phyloP scores from a whole-genome alignment of 2,888 invertebrate species.

The Criorhina ranunculi region DNA sequence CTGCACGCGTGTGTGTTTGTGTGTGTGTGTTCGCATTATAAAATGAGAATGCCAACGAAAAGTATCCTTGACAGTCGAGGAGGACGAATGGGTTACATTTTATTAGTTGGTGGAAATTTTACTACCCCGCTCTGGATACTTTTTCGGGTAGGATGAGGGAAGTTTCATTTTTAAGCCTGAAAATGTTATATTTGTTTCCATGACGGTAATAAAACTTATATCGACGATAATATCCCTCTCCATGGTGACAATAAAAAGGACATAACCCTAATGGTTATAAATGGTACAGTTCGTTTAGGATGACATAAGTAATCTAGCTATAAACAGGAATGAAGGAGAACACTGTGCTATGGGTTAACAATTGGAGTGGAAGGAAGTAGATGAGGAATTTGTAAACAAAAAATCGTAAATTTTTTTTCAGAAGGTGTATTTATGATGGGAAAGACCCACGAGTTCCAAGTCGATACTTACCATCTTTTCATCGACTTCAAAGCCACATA shows the following conservation, averaged over 20 bases:
- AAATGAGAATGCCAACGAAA: constrained; percentile 15
- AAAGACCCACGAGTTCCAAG: no score
- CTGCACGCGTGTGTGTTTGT: not conserved
- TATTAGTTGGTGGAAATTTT: constrained; percentile 26
- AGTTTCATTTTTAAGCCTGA: not conserved
- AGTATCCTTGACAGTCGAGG: not conserved
- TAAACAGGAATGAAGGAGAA: not conserved
- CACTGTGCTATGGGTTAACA: not conserved
- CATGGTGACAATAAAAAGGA: constrained; percentile 23
- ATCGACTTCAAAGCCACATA: no score
- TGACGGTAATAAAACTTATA: constrained; percentile 37
- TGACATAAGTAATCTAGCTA: constrained; percentile 20
- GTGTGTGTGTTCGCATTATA: constrained; percentile 18
- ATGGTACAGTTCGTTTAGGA: constrained; percentile 8
- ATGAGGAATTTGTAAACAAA: not conserved
- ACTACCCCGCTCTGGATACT: not conserved
- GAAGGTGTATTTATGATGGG: no score
- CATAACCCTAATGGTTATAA: constrained; percentile 21
- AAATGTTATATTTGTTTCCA: constrained; percentile 30
- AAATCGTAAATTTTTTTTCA: no score
- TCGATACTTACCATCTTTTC: no score
- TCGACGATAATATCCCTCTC: constrained; percentile 23
- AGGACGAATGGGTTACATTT: not conserved
- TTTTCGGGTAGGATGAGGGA: not conserved
- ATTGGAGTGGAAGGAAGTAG: not conserved